Conservation (phyloP, 1,140 invertebrate genomes). For the Choristoneura fumiferana region DNA sequence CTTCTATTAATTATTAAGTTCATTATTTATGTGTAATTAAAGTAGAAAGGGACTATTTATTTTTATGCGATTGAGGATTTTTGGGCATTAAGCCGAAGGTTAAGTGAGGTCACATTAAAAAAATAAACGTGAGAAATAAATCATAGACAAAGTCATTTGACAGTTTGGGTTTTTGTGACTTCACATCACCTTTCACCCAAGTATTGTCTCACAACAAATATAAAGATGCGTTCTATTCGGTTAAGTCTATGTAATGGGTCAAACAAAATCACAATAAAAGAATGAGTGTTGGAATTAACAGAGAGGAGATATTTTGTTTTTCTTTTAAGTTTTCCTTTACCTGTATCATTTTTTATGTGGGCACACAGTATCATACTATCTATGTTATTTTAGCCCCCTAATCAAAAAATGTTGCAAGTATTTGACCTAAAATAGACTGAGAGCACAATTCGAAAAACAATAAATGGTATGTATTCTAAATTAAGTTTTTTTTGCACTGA, state of each 20-base stretch:
- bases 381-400: too few species aligned
- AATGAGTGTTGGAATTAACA: constrained; percentile 77
- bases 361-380: constrained; percentile 29
- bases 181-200: constrained; percentile 48
- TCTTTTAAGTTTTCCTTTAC: constrained; percentile 59
- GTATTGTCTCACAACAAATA: constrained; percentile 79
- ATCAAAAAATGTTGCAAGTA: constrained; percentile 6
- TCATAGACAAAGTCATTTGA: constrained; percentile 22
- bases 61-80: constrained; percentile 55
- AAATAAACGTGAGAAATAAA: neutral
- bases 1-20: constrained; percentile 52
- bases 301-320: constrained; percentile 62
- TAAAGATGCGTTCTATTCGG: constrained; percentile 57
- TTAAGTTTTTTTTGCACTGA: constrained; percentile 63
- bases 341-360: constrained; percentile 44
- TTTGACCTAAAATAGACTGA: constrained; percentile 3
- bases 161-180: constrained; percentile 40
- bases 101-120: constrained; percentile 44
- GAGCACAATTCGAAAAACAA: constrained; percentile 28
- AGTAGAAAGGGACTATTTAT: constrained; percentile 70
- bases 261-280: constrained; percentile 75
- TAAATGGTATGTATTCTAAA: constrained; percentile 72
- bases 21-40: constrained; percentile 70
- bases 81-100: constrained; percentile 52
- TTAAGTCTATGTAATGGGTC: constrained; percentile 55